Percentiles rank a stretch among this genome's conserved stretches.
Conservation (phyloP, 2,888 invertebrate genomes). For the Tenthredo amoena region DNA sequence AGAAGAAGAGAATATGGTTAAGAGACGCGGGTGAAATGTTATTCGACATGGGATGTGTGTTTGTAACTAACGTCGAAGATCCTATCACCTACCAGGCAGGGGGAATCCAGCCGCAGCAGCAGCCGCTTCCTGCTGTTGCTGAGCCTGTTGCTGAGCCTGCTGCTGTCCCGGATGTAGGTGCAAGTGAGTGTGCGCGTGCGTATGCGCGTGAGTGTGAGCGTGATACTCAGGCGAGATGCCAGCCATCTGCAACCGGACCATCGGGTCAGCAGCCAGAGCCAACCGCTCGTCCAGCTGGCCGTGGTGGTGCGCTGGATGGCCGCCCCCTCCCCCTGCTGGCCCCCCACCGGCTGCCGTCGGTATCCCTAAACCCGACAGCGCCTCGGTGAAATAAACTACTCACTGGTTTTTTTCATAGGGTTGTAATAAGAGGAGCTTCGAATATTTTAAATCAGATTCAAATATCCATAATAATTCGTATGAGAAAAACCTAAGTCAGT, state of each 20-base stretch:
- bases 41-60: slow-evolving; percentile 35
- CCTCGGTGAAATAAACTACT: slow-evolving; percentile 57
- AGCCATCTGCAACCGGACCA: slow-evolving; percentile 96
- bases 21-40: slow-evolving; percentile 62
- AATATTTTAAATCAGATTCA: neutral
- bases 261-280: slow-evolving; percentile 93
- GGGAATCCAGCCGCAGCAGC: slow-evolving; percentile 78
- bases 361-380: slow-evolving; percentile 76
- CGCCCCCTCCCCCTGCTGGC: slow-evolving; percentile 79
- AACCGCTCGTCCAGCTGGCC: slow-evolving; percentile 88
- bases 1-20: slow-evolving; percentile 23
- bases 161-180: slow-evolving; percentile 91
- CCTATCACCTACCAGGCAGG: slow-evolving; percentile 77
- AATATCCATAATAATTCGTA: neutral
- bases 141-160: slow-evolving; percentile 80
- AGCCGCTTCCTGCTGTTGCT: slow-evolving; percentile 85
- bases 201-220: slow-evolving; percentile 95
- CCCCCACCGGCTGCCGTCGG: slow-evolving; percentile 75
- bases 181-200: slow-evolving; percentile 94
- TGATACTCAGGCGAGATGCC: slow-evolving; percentile 94
- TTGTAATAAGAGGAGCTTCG: slow-evolving; percentile 25
- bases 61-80: slow-evolving; percentile 58
- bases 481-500: neutral
- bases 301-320: slow-evolving; percentile 80
- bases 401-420: slow-evolving; percentile 43